Evolutionary conservation across 2,113 vertebrate species (phyloP).

Genomic region (Taxidea taxus): DNA sequence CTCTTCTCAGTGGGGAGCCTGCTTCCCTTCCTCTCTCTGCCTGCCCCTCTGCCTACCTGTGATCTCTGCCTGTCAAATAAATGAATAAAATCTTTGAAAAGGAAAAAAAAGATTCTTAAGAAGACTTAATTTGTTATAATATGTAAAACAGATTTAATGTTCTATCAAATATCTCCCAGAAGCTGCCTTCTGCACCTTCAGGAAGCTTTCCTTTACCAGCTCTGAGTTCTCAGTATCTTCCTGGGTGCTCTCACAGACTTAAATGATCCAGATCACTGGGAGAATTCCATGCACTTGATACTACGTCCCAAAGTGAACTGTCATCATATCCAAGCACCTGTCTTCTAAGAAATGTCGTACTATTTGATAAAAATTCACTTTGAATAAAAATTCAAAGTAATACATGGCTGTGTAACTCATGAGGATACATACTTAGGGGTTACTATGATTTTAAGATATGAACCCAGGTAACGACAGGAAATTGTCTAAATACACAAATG

Average conservation of each 20-base stretch:
- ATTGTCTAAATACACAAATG: background rate
- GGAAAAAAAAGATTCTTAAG: background rate
- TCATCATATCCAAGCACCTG: conserved; percentile 86
- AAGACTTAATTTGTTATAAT: background rate
- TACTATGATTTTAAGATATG: background rate
- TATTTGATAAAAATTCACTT: conserved; percentile 64
- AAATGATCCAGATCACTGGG: conserved; percentile 79
- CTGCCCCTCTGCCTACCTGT: no score
- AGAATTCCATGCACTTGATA: conserved; percentile 85
- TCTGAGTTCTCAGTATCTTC: conserved; percentile 79
- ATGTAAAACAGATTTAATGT: background rate
- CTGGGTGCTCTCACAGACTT: conserved; percentile 83
- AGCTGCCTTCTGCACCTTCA: conserved; percentile 75
- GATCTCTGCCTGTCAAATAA: no score
- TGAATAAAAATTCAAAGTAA: no score
- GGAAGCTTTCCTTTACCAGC: conserved; percentile 80
- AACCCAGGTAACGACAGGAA: background rate
- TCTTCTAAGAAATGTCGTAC: conserved; percentile 83
- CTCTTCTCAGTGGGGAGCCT: no score
- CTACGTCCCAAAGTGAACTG: conserved; percentile 84
- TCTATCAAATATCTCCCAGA: conserved; percentile 49
- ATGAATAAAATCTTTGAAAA: no score
- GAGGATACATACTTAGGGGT: background rate
- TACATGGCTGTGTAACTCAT: conserved; percentile 51
- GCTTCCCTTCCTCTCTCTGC: no score